Conservation (phyloP, 2,113 vertebrate species). For the Centrocercus urophasianus region DNA sequence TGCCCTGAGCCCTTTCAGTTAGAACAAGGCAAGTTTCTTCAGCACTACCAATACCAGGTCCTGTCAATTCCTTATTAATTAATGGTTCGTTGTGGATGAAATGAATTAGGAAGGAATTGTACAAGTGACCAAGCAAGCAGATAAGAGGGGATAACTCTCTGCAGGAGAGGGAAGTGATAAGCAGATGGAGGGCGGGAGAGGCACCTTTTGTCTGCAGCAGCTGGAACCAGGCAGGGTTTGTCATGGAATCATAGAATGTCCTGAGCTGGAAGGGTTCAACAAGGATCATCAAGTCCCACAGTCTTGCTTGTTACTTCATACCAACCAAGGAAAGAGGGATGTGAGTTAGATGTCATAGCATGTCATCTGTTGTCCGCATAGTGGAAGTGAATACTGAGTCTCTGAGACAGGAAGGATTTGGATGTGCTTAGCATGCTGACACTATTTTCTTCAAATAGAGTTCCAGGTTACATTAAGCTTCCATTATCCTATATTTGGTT, state of each 20-base stretch:
- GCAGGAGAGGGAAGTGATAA: neutral
- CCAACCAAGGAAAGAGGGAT: neutral
- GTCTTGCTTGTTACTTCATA: neutral
- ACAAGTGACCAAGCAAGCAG: neutral
- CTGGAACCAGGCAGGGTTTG: neutral
- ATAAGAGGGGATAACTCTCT: neutral
- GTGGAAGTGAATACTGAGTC: neutral
- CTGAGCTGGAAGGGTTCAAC: no score
- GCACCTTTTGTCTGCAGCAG: neutral
- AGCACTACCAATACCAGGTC: neutral
- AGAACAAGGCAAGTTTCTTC: neutral
- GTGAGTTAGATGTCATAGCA: neutral
- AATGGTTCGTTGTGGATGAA: neutral
- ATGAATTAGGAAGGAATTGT: neutral
- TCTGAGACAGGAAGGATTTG: neutral
- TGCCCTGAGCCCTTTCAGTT: neutral
- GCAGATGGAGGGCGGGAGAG: fast-evolving
- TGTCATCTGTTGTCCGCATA: neutral
- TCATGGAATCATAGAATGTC: neutral
- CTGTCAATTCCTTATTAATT: neutral
- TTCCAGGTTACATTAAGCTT: neutral
- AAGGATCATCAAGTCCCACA: no score
- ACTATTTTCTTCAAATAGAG: neutral
- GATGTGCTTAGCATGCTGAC: neutral
- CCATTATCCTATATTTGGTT: neutral